A percentile compares a stretch with the other conserved stretches of the same genome.
phyloP scores from a whole-genome alignment of 2,113 vertebrate genomes.

The Indri indri region DNA sequence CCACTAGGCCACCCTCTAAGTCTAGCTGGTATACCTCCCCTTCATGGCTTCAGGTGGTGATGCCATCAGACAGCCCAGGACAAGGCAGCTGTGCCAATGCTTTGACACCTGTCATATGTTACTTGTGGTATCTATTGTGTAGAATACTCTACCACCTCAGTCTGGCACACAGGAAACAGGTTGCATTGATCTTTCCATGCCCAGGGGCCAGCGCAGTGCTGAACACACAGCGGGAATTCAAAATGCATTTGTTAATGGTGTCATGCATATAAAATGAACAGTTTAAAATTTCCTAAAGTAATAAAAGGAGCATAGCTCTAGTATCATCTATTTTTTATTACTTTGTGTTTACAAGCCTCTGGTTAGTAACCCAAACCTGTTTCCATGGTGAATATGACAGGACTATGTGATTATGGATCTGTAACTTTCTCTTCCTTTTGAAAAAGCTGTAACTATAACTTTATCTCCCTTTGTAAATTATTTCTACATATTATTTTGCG shows the following conservation, averaged over 20 bases:
- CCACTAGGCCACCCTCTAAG: not conserved
- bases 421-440: slow-evolving; percentile 14
- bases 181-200: not conserved
- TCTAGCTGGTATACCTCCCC: no score
- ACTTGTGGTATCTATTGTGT: not conserved
- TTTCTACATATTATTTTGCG: slow-evolving; percentile 24
- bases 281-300: slow-evolving; percentile 32
- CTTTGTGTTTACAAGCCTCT: not conserved
- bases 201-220: not conserved
- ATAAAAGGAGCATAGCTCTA: not conserved
- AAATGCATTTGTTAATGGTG: not conserved
- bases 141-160: not conserved
- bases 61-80: not conserved
- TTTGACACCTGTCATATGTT: not conserved
- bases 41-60: not conserved
- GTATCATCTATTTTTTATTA: slow-evolving; percentile 39
- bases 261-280: not conserved
- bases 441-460: not conserved
- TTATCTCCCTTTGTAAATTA: slow-evolving; percentile 25
- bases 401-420: not conserved
- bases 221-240: not conserved
- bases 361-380: slow-evolving; percentile 45
- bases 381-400: slow-evolving; percentile 27
- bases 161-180: not conserved
- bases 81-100: not conserved